Percentiles rank a stretch among this genome's conserved stretches.
Evolutionary conservation across 2,888 invertebrate species (phyloP).

Genomic region (Matsumyia berberina): DNA sequence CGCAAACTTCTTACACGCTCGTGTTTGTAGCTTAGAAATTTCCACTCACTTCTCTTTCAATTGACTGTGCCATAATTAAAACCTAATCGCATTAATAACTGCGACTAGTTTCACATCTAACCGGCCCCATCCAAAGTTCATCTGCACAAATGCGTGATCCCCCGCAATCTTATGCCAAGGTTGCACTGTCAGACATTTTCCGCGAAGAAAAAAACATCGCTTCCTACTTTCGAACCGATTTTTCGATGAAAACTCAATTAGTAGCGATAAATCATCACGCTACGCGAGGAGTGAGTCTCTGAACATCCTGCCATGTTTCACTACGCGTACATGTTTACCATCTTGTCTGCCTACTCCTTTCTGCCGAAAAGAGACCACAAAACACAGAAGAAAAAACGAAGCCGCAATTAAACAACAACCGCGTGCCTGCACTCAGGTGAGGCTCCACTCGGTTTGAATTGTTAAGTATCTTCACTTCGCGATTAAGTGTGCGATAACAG

Average conservation of each 20-base stretch:
- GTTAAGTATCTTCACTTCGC: conserved; percentile 63
- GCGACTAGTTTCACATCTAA: not conserved
- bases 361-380: conserved; percentile 22
- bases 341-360: conserved; percentile 64
- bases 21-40: not conserved
- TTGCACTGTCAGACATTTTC: not conserved
- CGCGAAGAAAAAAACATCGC: conserved; percentile 20
- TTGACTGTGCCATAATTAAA: conserved; percentile 15
- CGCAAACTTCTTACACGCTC: too few relatives aligned
- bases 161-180: conserved; percentile 22
- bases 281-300: conserved; percentile 61
- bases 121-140: conserved; percentile 27
- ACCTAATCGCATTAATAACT: conserved; percentile 35
- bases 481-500: conserved; percentile 70
- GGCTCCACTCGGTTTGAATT: conserved; percentile 50
- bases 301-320: conserved; percentile 66
- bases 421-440: conserved; percentile 48
- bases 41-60: not conserved
- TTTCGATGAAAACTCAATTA: conserved; percentile 76
- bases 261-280: conserved; percentile 70
- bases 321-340: conserved; percentile 54
- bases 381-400: conserved; percentile 8
- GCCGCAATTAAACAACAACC: conserved; percentile 41
- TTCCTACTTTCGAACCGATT: conserved; percentile 67
- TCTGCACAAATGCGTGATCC: conserved; percentile 36